Evolutionary conservation across 2,113 vertebrate species (phyloP), one percentile per base, ranked within the genome.

Genomic region (Scomber japonicus): DNA sequence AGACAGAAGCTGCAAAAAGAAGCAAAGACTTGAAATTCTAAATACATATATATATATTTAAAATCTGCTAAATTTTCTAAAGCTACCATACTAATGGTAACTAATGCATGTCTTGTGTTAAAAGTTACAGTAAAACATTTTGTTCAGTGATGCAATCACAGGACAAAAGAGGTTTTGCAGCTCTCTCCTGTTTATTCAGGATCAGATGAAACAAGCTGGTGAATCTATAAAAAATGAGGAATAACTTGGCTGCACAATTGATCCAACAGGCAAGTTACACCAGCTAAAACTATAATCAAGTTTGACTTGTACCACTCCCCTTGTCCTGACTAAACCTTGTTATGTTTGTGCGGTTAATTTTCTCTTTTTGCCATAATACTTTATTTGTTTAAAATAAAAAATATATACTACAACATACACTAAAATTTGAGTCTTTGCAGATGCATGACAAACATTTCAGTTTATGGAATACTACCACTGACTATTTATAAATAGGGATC

Each of bases 1-100:
- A 69, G 82, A 21, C 35, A 74, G 78, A 82, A 59, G 30, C 60
- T 84, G 44, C 15, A 71, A 53, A 61, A 35, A 67, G 12, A 61
- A 44, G 16, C 5, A 59, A 71, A 27, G 8, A 19, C 30, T 40
- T 66, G 17, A 24, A 24, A 30, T 65, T 17, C 9, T 16, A 65
- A 40, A 5, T 15, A 35, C 30, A 67, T 30, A 3, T 48, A 27
- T 48, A 27, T 27, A 27, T 35, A 14, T 75, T 65, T 55, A 65
- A 21, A 53, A 31, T 59, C n/a, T 51, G 12, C 19, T 51, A 12
- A 4, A 19, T 19, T 14, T 21, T 7, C 35, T 40, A 40, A 40
- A 40, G 9, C 35, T 40, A 40, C 35, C 35, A 40, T 9, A 27
- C 11, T n/a, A 0, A 19, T 46, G 67, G 51, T 59, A 63, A 21